phyloP scores from a whole-genome alignment of 2,797 vertebrate species.

The Mastacembelus armatus region DNA sequence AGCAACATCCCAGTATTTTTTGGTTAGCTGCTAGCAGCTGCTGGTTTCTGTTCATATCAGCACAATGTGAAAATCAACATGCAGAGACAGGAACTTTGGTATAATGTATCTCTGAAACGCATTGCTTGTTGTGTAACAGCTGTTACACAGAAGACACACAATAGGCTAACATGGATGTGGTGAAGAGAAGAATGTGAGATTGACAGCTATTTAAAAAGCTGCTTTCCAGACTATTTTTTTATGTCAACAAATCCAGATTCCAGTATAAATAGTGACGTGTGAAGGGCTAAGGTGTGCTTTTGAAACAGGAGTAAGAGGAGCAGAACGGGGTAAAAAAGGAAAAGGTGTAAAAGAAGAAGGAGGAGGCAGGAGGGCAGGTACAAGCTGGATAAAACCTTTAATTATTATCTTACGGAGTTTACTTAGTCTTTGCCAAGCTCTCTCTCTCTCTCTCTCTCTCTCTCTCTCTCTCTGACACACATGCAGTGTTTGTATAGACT shows the following conservation, averaged over 20 bases:
- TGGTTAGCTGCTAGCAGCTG: background rate
- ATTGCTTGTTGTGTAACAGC: slow-evolving; percentile 37
- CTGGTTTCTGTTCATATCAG: slow-evolving; percentile 14
- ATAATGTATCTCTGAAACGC: background rate
- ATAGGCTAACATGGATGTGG: background rate
- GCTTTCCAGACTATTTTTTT: too few relatives aligned
- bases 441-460: slow-evolving; percentile 3
- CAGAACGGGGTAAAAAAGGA: background rate
- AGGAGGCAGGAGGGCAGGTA: slow-evolving; percentile 44
- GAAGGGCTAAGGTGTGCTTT: slow-evolving; percentile 4
- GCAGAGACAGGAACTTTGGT: slow-evolving; percentile 52
- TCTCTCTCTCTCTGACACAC: slow-evolving; percentile 19
- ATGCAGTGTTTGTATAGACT: slow-evolving; percentile 49
- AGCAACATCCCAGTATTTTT: background rate
- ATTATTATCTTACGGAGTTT: slow-evolving; percentile 58
- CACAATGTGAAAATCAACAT: slow-evolving; percentile 20
- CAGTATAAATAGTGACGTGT: background rate
- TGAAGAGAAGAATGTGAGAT: background rate
- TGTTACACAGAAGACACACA: background rate
- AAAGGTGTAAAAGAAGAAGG: background rate
- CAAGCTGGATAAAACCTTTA: slow-evolving; percentile 46
- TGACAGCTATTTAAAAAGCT: background rate
- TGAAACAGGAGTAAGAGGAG: background rate
- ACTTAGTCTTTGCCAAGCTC: slow-evolving; percentile 22
- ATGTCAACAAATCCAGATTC: background rate